Percentiles rank a stretch among this genome's conserved stretches.
These are phyloP conservation scores for Tenthredo scrophulariae DNA, from an alignment of 2,888 invertebrate genomes.

Conservation along the genomic window DNA sequence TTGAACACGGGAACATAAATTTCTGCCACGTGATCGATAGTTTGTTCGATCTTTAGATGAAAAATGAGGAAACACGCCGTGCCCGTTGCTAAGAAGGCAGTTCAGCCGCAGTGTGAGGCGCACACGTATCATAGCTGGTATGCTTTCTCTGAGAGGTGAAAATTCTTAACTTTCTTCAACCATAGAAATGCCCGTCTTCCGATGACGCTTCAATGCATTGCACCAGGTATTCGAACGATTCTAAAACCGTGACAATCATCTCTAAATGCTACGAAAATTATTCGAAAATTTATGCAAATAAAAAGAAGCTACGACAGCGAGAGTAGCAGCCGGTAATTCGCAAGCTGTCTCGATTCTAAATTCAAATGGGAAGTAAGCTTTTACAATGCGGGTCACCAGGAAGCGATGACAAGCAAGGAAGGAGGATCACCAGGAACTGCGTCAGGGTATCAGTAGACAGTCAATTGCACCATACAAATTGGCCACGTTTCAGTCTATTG, in stretches of 20 bases:
- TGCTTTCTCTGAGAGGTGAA: constrained; percentile 71
- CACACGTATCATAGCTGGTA: constrained; percentile 58
- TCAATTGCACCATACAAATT: constrained; percentile 33
- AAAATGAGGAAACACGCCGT: constrained; percentile 33
- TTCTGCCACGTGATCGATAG: not conserved
- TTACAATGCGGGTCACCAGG: constrained; percentile 49
- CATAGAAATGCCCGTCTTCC: constrained; percentile 57
- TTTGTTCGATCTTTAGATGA: constrained; percentile 17
- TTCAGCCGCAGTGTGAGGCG: constrained; percentile 6
- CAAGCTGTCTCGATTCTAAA: not conserved
- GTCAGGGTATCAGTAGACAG: constrained; percentile 9
- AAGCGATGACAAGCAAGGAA: constrained; percentile 39
- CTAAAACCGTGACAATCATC: not conserved
- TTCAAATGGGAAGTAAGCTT: not conserved
- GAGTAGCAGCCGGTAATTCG: not conserved
- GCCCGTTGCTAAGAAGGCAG: not conserved
- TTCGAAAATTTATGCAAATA: not conserved
- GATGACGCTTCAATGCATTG: constrained; percentile 38
- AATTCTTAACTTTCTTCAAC: constrained; percentile 70
- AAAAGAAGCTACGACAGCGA: constrained; percentile 17
- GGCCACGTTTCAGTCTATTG: not conserved
- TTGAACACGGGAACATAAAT: constrained; percentile 7
- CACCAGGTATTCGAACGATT: constrained; percentile 26
- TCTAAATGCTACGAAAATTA: not conserved
- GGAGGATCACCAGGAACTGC: constrained; percentile 48